These are phyloP conservation scores for Paramormyrops kingsleyae DNA, from an alignment of 2,113 vertebrate genomes.

Conservation along the genomic window DNA sequence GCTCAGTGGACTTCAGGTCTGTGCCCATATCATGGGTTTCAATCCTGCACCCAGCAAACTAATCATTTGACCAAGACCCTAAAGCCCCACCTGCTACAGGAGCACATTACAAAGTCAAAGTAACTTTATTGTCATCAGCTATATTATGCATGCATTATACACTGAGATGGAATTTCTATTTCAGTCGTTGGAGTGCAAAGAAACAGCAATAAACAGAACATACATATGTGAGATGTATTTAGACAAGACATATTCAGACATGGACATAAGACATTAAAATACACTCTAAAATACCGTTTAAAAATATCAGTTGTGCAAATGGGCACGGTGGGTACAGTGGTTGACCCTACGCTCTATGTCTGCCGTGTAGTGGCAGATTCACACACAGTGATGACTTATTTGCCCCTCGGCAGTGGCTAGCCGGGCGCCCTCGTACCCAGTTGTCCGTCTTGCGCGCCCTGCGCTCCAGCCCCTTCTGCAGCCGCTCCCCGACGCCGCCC, in stretches of 20 bases:
- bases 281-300: not conserved
- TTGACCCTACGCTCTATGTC: not conserved
- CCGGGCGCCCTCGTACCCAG: constrained; percentile 71
- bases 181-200: not conserved
- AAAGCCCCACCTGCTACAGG: not conserved
- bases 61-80: not conserved
- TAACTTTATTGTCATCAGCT: not conserved
- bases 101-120: not conserved
- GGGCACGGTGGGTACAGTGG: not conserved
- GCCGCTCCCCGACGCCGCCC: constrained; percentile 75
- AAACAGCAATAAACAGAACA: not conserved
- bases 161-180: not conserved
- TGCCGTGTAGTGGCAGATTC: not conserved
- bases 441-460: constrained; percentile 74
- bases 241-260: not conserved
- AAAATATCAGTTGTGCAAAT: not conserved
- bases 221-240: not conserved
- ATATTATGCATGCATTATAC: not conserved
- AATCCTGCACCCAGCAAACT: not conserved
- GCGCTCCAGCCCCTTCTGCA: constrained; percentile 82
- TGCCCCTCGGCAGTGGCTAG: not conserved
- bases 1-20: not conserved
- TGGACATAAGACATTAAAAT: not conserved
- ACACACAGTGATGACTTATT: not conserved
- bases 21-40: not conserved